Evolutionary conservation across 2,797 vertebrate genomes (phyloP), one percentile per base, ranked within the genome.

Genomic region (Paedocypris micromegethes): DNA sequence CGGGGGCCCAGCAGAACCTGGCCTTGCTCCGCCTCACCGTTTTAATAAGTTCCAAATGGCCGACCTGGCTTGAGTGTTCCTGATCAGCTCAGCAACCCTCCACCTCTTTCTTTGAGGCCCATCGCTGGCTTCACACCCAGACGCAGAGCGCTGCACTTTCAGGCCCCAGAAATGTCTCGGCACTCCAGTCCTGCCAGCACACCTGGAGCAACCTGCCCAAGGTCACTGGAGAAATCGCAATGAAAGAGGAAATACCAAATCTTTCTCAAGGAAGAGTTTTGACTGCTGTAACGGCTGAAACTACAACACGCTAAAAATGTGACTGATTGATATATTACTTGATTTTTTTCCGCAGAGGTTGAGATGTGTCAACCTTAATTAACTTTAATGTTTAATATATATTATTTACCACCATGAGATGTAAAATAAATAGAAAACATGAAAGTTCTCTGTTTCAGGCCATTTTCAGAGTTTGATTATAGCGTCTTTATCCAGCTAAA

Each of bases 11-110:
- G 5, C 79, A 73, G 78, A 85, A 81, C 82, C 78, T 56, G 79
- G 78, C 77, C 79, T 76, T 56, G 1, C 69, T 82, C 77, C 58
- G 39, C 64, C 75, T 72, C 77, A 73, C 76, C 70, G 79, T 82
- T 83, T 86, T 89, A 89, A 90, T 88, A 83, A 88, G 82, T 82
- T 89, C 86, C 86, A 87, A 90, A 89, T 84, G 85, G 84, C 80
- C 77, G 58, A 83, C 76, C 83, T 58, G 78, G 82, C 78, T 79
- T 70, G 53, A 56, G 54, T 49, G 23, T 63, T 64, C 40, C n/a
- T 58, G 55, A 57, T 57, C 56, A 42, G 42, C 74, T 62, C 60
- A 65, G 68, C 65, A 9, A 75, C 76, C 80, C 56, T 76, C 70
- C 69, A 59, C 58, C 58, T 65, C 47, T 42, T 57, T 49, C 64